Percentiles rank a stretch among this genome's conserved stretches.
phyloP scores from a whole-genome alignment of 2,113 vertebrate genomes.

The Capreolus pygargus region DNA sequence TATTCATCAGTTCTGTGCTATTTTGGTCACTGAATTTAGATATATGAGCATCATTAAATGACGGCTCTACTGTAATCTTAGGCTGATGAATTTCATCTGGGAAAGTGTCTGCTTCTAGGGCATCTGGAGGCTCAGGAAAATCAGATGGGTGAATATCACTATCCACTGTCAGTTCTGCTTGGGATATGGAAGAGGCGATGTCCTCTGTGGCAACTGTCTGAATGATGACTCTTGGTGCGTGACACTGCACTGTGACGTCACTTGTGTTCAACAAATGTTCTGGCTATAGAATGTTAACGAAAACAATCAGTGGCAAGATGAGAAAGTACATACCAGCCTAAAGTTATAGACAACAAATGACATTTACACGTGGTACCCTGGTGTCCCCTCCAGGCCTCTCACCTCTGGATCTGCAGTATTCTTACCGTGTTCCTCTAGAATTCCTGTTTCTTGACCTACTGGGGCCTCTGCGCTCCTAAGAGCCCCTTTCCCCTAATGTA shows the following conservation, averaged over 20 bases:
- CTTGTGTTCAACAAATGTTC: constrained; percentile 90
- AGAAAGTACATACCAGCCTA: background rate
- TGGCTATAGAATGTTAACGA: constrained; percentile 81
- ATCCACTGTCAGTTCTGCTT: constrained; percentile 87
- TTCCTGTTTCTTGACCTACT: background rate
- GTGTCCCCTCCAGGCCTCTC: background rate
- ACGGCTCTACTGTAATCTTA: constrained; percentile 78
- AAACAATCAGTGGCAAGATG: constrained; percentile 1
- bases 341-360: background rate
- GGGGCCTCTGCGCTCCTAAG: background rate
- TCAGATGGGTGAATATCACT: constrained; percentile 79
- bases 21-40: constrained; percentile 84
- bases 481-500: background rate
- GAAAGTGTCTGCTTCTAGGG: constrained; percentile 81
- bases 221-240: constrained; percentile 94
- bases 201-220: constrained; percentile 92
- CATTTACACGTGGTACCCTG: background rate
- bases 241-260: constrained; percentile 91
- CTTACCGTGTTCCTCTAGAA: constrained; percentile 17
- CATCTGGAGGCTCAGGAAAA: constrained; percentile 78
- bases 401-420: background rate
- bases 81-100: constrained; percentile 80
- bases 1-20: constrained; percentile 81
- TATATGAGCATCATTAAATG: constrained; percentile 75
- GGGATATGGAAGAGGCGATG: constrained; percentile 85